A percentile compares a stretch with the other conserved stretches of the same genome.
These are phyloP conservation scores for Vulpes lagopus DNA, from an alignment of 2,113 vertebrate genomes.

Conservation along the genomic window DNA sequence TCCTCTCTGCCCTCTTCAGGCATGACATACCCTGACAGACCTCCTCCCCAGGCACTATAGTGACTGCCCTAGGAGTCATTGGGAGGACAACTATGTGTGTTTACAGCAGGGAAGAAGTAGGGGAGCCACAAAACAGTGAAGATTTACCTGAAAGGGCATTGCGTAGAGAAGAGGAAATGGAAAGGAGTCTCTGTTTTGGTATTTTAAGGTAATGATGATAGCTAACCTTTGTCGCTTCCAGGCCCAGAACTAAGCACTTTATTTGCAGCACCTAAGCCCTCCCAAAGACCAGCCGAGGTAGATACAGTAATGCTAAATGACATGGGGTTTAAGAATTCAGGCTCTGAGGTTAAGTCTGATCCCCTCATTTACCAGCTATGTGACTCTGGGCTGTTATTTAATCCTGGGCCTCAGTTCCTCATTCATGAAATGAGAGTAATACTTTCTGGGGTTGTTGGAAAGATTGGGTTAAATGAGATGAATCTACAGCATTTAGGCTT, in stretches of 20 bases:
- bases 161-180: not conserved
- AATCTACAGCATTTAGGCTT: constrained; percentile 1
- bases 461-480: not conserved
- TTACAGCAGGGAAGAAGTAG: not conserved
- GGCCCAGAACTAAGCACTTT: not conserved
- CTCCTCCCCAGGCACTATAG: not conserved
- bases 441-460: not conserved
- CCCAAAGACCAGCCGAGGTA: not conserved
- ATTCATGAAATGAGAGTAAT: constrained; percentile 24
- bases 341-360: not conserved
- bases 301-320: not conserved
- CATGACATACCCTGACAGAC: not conserved
- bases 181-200: not conserved
- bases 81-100: not conserved
- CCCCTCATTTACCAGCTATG: not conserved
- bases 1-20: not conserved
- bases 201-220: not conserved
- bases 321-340: not conserved
- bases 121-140: not conserved
- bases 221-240: not conserved
- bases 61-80: not conserved
- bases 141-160: not conserved
- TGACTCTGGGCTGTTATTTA: not conserved
- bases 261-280: not conserved
- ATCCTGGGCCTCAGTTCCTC: not conserved